Percentiles rank a stretch among this genome's conserved stretches.
These are phyloP conservation scores for Sparidentex hasta DNA, from an alignment of 2,797 vertebrate genomes.

Conservation along the genomic window DNA sequence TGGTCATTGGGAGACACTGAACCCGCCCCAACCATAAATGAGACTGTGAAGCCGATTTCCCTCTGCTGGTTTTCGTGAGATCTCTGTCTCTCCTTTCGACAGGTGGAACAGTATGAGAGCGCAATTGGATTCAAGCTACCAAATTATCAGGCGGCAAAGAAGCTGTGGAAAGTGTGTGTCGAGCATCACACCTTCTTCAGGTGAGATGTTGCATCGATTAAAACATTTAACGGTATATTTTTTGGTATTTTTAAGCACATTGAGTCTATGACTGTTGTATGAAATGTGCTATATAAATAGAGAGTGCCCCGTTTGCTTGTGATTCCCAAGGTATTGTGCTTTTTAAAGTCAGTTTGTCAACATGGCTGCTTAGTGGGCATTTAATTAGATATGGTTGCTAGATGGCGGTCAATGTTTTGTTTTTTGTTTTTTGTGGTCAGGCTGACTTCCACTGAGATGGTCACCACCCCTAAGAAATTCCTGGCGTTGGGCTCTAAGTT, in stretches of 20 bases:
- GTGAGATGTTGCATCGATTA: slow-evolving; percentile 67
- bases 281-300: too few species aligned
- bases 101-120: slow-evolving; percentile 95
- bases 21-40: neutral
- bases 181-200: slow-evolving; percentile 99
- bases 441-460: slow-evolving; percentile 94
- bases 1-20: too few species aligned
- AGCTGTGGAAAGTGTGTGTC: slow-evolving; percentile 97
- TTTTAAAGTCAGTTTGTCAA: neutral
- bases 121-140: slow-evolving; percentile 96
- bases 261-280: too few species aligned
- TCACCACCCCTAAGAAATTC: slow-evolving; percentile 94
- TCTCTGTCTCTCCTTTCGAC: slow-evolving; percentile 2
- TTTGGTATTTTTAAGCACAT: too few species aligned
- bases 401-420: neutral
- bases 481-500: slow-evolving; percentile 98
- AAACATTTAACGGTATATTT: too few species aligned
- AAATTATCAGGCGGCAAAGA: slow-evolving; percentile 95
- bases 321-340: neutral
- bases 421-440: slow-evolving; percentile 72
- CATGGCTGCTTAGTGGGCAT: neutral
- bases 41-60: accelerated
- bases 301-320: too few species aligned
- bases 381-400: neutral
- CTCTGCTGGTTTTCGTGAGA: neutral